Percentiles rank a stretch among this genome's conserved stretches.
phyloP scores from a whole-genome alignment of 2,113 vertebrate genomes.

The Xenopus laevis region DNA sequence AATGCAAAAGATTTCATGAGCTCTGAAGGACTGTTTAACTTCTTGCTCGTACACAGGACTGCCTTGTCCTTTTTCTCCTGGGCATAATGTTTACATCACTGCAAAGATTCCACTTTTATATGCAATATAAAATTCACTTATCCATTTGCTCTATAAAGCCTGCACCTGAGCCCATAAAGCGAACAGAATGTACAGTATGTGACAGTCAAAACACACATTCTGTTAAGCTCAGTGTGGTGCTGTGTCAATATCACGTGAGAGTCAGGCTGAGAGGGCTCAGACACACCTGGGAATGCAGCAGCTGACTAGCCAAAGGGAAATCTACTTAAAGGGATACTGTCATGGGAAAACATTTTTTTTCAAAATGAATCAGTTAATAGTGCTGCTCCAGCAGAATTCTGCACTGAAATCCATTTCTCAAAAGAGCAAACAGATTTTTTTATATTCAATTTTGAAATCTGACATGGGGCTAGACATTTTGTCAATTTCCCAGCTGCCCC shows the following conservation, averaged over 20 bases:
- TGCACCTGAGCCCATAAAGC: background rate
- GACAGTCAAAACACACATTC: background rate
- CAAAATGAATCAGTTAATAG: too few species aligned
- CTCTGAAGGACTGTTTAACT: background rate
- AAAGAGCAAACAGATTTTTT: too few species aligned
- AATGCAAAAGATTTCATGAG: slow-evolving; percentile 53
- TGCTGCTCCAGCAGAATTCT: too few species aligned
- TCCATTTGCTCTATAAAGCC: slow-evolving; percentile 1
- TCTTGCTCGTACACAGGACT: background rate
- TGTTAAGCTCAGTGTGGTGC: background rate
- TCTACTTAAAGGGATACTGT: background rate
- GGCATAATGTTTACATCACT: too few species aligned
- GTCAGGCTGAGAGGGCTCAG: background rate
- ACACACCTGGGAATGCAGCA: background rate
- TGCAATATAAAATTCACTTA: background rate
- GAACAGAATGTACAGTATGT: background rate
- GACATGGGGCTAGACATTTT: too few species aligned
- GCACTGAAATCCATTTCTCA: too few species aligned
- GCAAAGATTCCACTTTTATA: background rate
- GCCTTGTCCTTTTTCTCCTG: background rate
- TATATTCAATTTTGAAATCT: too few species aligned
- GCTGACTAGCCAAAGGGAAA: background rate
- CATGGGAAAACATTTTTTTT: too few species aligned
- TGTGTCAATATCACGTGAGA: background rate
- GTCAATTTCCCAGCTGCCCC: too few species aligned